A percentile compares a stretch with the other conserved stretches of the same genome.
phyloP scores from a whole-genome alignment of 1,140 invertebrate genomes.

The Parapsyche elsis region DNA sequence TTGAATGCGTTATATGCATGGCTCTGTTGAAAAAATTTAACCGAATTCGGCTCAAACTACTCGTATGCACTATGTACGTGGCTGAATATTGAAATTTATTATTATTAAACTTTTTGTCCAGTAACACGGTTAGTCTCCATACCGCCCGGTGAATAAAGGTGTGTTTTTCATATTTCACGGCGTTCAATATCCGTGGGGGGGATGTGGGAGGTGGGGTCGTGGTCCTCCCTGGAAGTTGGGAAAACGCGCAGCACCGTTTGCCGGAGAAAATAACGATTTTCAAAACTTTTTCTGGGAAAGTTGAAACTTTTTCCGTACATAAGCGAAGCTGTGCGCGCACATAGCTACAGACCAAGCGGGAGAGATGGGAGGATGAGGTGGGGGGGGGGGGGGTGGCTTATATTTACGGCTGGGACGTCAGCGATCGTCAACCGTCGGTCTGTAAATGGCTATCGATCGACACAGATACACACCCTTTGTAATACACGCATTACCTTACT shows the following conservation, averaged over 20 bases:
- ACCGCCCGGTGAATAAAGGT: conserved; percentile 2
- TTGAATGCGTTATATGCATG: no score
- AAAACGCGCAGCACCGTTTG: conserved; percentile 48
- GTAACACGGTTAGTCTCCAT: neutral
- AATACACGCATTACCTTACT: no score
- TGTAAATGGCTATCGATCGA: neutral
- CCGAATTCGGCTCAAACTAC: no score
- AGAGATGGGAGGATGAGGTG: neutral
- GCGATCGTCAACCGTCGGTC: conserved; percentile 25
- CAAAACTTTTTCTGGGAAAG: conserved; percentile 57
- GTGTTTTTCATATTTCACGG: conserved; percentile 40
- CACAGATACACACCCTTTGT: no score
- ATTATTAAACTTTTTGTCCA: neutral
- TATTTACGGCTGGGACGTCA: conserved; percentile 28
- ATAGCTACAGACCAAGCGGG: neutral
- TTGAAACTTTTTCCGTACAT: conserved; percentile 55
- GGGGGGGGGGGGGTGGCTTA: neutral
- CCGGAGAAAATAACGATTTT: conserved; percentile 57
- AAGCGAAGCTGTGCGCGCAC: conserved; percentile 29
- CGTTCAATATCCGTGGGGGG: conserved; percentile 33
- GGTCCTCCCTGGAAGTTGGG: conserved; percentile 44
- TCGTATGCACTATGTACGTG: no score
- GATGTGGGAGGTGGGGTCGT: conserved; percentile 20
- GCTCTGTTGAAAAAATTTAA: no score
- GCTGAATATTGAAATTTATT: no score